Evolutionary conservation across 2,113 vertebrate genomes (phyloP), one percentile per base, ranked within the genome.

Genomic region (Misgurnus anguillicaudatus): DNA sequence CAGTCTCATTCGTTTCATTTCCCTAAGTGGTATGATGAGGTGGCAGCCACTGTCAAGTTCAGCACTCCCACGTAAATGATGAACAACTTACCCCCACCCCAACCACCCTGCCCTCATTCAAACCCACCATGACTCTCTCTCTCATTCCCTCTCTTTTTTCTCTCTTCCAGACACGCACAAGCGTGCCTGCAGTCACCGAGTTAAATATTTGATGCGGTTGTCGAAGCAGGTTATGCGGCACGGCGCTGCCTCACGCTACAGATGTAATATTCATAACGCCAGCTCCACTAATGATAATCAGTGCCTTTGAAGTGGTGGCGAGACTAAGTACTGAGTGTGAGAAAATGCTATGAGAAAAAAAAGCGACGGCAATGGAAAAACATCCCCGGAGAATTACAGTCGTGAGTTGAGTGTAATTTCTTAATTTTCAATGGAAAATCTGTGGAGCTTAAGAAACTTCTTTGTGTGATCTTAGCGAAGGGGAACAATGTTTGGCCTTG

Each of bases 171-270:
- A 41, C 70, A 39, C 42, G 48, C 31, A 79, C 42, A 64, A 42
- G 17, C 48, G 68, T 77, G 77, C 78, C 81, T 80, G 63, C 69
- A 80, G 84, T 80, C 80, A 83, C 67, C 78, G 65, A 65, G 80
- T 80, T 83, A 85, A 85, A 85, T 85, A 85, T 85, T 85, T 82
- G 70, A 82, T 80, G 69, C 57, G 79, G 70, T 71, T 77, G 51
- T 85, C 63, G 75, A 66, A 62, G 80, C 74, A 77, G 80, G 80
- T 85, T 82, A 77, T 80, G 69, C 68, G 66, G 77, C 64, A 61
- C 36, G 48, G 42, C 31, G 16, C 69, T 70, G 81, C 63, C 63
- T 85, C 73, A 78, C 21, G 0, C 39, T 39, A 38, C 21, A 45
- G 61, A 82, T 85, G 45, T 71, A 83, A 78, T 78, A 85, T 82